phyloP scores from a whole-genome alignment of 1,140 invertebrate species.

The Cyphomyrmex costatus region DNA sequence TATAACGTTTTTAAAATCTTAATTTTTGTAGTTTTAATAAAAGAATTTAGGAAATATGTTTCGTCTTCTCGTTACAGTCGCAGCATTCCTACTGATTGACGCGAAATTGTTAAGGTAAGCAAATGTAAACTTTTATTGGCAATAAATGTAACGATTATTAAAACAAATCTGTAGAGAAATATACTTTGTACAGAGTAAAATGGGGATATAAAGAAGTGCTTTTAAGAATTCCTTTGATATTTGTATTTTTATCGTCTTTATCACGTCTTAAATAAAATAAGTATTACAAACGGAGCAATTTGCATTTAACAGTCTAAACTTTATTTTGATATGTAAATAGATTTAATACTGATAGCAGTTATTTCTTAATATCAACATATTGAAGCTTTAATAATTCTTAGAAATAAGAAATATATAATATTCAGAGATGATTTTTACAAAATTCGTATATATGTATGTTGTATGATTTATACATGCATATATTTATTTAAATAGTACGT shows the following conservation, averaged over 20 bases:
- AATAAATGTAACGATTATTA: no score
- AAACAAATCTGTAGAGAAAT: no score
- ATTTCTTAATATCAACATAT: neutral
- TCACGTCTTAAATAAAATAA: neutral
- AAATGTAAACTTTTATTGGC: no score
- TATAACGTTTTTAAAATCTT: no score
- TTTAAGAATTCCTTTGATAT: no score
- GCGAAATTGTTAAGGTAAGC: conserved; percentile 6
- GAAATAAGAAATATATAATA: neutral
- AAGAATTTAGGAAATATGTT: conserved; percentile 67
- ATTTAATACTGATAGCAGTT: neutral
- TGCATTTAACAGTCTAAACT: neutral
- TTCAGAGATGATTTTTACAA: neutral
- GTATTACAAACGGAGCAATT: neutral
- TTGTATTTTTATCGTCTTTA: neutral
- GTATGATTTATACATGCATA: neutral
- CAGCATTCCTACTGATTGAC: conserved; percentile 58
- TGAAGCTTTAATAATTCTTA: neutral
- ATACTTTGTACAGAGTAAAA: neutral
- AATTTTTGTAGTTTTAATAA: no score
- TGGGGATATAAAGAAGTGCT: no score
- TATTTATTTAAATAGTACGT: no score
- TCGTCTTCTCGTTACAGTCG: conserved; percentile 51
- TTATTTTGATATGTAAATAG: neutral
- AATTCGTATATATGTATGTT: neutral